These are phyloP conservation scores for Oreocharis arfaki DNA, from an alignment of 2,113 vertebrate species.

Conservation along the genomic window DNA sequence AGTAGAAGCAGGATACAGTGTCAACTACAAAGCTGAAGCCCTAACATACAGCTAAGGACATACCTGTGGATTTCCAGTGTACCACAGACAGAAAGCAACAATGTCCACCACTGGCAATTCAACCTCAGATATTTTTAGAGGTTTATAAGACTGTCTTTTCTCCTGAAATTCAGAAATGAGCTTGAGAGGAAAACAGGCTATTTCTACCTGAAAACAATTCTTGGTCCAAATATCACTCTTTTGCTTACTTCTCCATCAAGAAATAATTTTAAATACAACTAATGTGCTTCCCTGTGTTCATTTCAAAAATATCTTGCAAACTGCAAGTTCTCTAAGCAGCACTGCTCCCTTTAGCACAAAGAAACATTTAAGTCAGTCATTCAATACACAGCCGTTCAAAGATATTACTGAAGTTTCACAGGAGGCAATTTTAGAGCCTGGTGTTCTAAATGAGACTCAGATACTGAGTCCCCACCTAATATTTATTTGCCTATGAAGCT, in stretches of 20 bases:
- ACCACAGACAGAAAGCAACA: background rate
- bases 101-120: background rate
- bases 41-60: background rate
- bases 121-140: background rate
- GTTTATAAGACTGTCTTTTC: background rate
- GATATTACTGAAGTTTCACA: background rate
- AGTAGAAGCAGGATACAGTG: background rate
- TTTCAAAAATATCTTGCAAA: background rate
- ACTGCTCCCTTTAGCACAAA: background rate
- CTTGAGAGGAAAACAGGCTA: background rate
- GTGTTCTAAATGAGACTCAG: background rate
- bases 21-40: background rate
- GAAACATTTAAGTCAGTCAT: background rate
- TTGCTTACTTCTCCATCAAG: background rate
- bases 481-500: background rate
- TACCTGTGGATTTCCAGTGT: accelerated
- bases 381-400: background rate
- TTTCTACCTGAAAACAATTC: background rate
- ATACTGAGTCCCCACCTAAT: background rate
- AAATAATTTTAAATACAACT: constrained; percentile 21
- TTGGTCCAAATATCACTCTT: background rate
- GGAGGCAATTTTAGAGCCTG: background rate
- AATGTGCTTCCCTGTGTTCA: background rate
- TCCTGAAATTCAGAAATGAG: background rate
- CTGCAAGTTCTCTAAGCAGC: background rate